Conservation (phyloP, 2,888 invertebrate genomes). For the Synanthedon myopaeformis region DNA sequence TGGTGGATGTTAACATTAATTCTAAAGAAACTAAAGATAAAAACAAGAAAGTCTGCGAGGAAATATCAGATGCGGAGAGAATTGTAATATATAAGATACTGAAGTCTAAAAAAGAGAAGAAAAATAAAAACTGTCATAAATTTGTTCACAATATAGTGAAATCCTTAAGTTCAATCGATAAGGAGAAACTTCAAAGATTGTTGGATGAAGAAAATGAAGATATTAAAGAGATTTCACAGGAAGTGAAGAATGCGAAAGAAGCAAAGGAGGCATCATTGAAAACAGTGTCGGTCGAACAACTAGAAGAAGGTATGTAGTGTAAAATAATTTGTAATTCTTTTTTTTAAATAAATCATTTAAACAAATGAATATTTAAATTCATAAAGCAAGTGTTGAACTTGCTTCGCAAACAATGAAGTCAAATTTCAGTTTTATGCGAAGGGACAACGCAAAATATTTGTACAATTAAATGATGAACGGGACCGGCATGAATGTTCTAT, state of each 20-base stretch:
- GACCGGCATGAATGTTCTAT: too few relatives aligned
- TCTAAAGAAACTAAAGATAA: constrained; percentile 3
- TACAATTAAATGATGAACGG: too few relatives aligned
- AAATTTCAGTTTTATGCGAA: too few relatives aligned
- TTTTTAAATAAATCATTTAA: too few relatives aligned
- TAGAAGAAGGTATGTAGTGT: constrained; percentile 31
- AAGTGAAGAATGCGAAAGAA: neutral
- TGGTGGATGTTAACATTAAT: constrained; percentile 16
- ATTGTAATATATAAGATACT: constrained; percentile 57
- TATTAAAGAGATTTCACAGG: neutral
- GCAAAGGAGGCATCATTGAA: neutral
- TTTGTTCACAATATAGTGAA: constrained; percentile 18
- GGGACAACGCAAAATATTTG: too few relatives aligned
- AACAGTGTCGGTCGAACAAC: constrained; percentile 7
- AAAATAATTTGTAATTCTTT: too few relatives aligned
- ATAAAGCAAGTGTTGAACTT: too few relatives aligned
- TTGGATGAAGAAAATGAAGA: neutral
- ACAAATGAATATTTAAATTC: too few relatives aligned
- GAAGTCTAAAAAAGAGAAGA: constrained; percentile 30
- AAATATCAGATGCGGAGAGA: constrained; percentile 42
- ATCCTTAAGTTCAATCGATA: neutral
- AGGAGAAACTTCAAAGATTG: constrained; percentile 1
- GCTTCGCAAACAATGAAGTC: too few relatives aligned
- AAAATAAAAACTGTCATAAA: constrained; percentile 16
- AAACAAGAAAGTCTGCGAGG: constrained; percentile 12